Evolutionary conservation across 1,140 invertebrate species (phyloP), one percentile per base, ranked within the genome.

Genomic region (Lepidurus packardi): DNA sequence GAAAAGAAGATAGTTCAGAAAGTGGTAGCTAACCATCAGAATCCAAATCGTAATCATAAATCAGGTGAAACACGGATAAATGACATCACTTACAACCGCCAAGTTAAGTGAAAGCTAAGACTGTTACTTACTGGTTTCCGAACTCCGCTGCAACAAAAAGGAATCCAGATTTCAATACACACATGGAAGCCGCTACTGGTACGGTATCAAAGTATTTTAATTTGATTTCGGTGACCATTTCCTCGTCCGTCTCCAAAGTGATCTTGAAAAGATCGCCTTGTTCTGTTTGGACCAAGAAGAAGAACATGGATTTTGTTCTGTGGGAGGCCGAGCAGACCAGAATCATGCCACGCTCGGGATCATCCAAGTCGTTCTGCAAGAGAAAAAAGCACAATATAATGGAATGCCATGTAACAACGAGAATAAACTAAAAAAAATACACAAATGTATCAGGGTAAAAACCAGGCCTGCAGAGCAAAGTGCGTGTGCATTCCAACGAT

Each of bases 201-300:
- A 99, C 96, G 24, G 98, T 99, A 83, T 99, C 98, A 87, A 99
- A 99, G 86, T 99, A 99, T 85, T 99, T 99, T 1, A 99, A 85
- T 84, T 97, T 97, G 78, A 99, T 98, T 87, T 99, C 98, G 0
- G 96, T 99, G 0, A 99, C 97, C 87, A 99, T 94, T 83, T 99
- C 97, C 81, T 98, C 96, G 86, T 97, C 95, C 25, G 93, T 95
- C 85, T 99, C 97, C n/a, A 99, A 87, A 0, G 97, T 99, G n/a
- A 97, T 94, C 86, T 98, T 98, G 82, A 98, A 98, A 76, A 98
- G 95, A 85, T 98, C 96, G 1, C 96, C 96, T 84, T 97, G 94
- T 85, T 99, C 98, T 10, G 97, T 94, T 86, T 95, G 93, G 75
- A 94, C 92, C 80, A 96, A 85, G 84, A 97, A 98, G 88, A 98